Base-by-base conservation (phyloP, 2,888 invertebrate species). In the Melanchra persicariae region DNA sequence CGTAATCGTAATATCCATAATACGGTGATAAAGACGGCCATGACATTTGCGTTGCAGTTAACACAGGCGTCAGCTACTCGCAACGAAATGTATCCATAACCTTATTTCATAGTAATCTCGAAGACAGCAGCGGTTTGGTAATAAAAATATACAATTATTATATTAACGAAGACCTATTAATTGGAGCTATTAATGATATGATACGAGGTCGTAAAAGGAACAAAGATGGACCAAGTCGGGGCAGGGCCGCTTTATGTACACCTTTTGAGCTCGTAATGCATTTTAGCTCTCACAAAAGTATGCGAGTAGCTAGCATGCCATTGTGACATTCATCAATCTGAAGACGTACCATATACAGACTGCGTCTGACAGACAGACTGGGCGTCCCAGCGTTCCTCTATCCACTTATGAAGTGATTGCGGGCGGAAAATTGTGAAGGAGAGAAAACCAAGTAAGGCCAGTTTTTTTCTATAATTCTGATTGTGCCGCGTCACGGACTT, bases 1-100 rank as follows among this genome's bases (percentile, higher is more conserved):
- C 43, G 69, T 76, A 78, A 78, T 82, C 80, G 84, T 87, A 84
- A 83, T 81, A 82, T 79, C 77, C 76, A 75, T 83, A 86, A 81
- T 72, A 77, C 70, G 47, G 67, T 80, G 80, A 83, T 85, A 84
- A 81, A 82, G 59, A 15, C 76, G 87, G 62, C 89, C 89, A 19
- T 89, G 89, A 87, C 89, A 89, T 88, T 89, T 89, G 66, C 65
- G 58, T 64, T 68, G 79, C 74, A 82, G 71, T 78, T 79, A 70
- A 77, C 75, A 58, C 80, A 71, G 67, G 67, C 83, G 82, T 79
- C 87, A 79, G 74, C 75, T 66, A 76, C 70, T 65, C 61, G 65
- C 84, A 52, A 70, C 82, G 64, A 82, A 82, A 82, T 82, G 73
- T 82, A 81, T 73, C 73, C 85, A 81, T 83, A 85, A 87, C 86